Base-by-base conservation (phyloP, 2,113 vertebrate genomes). In the Diglossa brunneiventris region DNA sequence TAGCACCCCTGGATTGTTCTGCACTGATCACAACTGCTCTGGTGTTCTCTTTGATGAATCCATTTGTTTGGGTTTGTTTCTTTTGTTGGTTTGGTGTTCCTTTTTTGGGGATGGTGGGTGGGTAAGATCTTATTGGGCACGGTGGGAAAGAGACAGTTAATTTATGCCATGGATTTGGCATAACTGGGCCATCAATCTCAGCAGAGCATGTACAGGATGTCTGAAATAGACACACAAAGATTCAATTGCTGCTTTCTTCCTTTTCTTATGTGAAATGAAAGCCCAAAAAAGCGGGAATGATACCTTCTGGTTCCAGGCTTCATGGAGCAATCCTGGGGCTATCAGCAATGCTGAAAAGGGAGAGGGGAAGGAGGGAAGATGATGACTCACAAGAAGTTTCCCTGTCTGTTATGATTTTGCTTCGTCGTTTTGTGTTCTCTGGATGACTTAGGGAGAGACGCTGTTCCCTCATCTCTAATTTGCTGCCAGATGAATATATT, bases 381-480 rank as follows among this genome's bases (percentile, higher is more conserved):
- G 80, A 89, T 89, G 90, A 90, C 67, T 95, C 82, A 92, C n/a
- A 28, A 85, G 61, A 93, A 79, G 75, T 83, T 94, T 91, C 44
- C 49, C 46, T 82, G 59, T 69, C 80, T 92, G 53, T 47, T 80
- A n/a, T 2, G 44, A 78, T 85, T 95, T 93, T 83, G 28, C 58
- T 93, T 75, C 27, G 8, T 55, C 3, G 8, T 39, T 78, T 79
- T 83, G 62, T 79, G 63, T 64, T 90, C 82, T 91, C 87, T 90
- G 90, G 35, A 56, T 83, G 74, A 70, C 59, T 96, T 84, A 47
- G 62, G 62, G 70, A 93, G 92, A 79, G 74, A 67, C 4, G 44
- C 49, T 85, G 79, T 76, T 73, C 85, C 74, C 85, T 90, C 59
- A 44, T n/a, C 64, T 69, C 30, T 82, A 58, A 90, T 95, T 93